These are phyloP conservation scores for Pinctada fucata DNA, from an alignment of 2,888 invertebrate genomes.

Conservation along the genomic window DNA sequence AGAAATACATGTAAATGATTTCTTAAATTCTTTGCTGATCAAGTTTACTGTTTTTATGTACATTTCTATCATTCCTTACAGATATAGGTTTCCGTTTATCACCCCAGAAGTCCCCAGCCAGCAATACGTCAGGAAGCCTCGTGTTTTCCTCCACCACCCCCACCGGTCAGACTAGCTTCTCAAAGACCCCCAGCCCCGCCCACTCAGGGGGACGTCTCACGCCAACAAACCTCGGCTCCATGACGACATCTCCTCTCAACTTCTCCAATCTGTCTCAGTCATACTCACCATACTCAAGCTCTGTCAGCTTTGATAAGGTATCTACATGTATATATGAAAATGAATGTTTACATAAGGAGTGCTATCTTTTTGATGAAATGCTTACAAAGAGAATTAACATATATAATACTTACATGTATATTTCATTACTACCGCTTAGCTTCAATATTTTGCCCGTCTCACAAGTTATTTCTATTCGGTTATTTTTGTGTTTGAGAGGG, in stretches of 20 bases:
- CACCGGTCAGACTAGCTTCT: conserved; percentile 50
- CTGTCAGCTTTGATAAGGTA: conserved; percentile 55
- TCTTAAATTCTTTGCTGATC: background rate
- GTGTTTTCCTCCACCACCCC: conserved; percentile 46
- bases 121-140: conserved; percentile 42
- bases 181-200: conserved; percentile 48
- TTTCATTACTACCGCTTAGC: too few relatives aligned
- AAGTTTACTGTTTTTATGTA: background rate
- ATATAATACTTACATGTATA: too few relatives aligned
- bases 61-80: conserved; percentile 29
- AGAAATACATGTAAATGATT: too few relatives aligned
- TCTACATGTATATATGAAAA: conserved; percentile 18
- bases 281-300: conserved; percentile 39
- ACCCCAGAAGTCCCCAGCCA: conserved; percentile 45
- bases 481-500: too few relatives aligned
- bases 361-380: too few relatives aligned
- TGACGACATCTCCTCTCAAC: conserved; percentile 34
- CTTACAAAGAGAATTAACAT: too few relatives aligned
- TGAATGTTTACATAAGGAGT: too few relatives aligned
- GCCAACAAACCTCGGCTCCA: conserved; percentile 52
- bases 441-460: too few relatives aligned
- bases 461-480: too few relatives aligned
- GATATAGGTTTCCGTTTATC: conserved; percentile 65
- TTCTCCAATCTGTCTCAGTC: conserved; percentile 47
- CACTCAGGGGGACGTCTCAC: conserved; percentile 47